Evolutionary conservation across 2,113 vertebrate species (phyloP).

Genomic region (Progne subis): DNA sequence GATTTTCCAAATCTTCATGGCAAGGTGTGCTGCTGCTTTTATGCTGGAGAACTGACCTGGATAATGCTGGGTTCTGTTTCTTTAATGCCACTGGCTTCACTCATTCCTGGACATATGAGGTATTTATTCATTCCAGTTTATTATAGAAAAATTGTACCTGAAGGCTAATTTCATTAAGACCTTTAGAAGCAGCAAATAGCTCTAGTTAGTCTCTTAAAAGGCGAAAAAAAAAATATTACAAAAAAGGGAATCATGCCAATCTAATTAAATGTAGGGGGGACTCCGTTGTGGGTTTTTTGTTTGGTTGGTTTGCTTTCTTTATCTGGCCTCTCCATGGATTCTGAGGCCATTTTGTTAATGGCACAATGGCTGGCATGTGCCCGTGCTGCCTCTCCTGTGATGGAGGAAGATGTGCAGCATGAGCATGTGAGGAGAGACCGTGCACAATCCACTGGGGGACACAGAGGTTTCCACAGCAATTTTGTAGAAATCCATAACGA

Average conservation of each 20-base stretch:
- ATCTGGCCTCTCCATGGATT: background rate
- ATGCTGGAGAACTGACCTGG: background rate
- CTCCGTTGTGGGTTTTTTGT: background rate
- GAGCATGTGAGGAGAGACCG: background rate
- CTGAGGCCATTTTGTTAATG: background rate
- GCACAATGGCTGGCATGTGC: background rate
- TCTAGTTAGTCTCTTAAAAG: background rate
- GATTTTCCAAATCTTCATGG: background rate
- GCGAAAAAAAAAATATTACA: background rate
- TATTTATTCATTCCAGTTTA: background rate
- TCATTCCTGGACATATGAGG: background rate
- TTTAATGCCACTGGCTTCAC: background rate
- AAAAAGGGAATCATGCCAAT: background rate
- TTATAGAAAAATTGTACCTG: background rate
- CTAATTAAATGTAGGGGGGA: background rate
- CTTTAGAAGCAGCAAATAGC: background rate
- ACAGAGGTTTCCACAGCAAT: slow-evolving; percentile 5
- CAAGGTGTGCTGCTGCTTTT: background rate
- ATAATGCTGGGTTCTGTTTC: background rate
- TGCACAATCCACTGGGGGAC: background rate
- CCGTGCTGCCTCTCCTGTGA: background rate
- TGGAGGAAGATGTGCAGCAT: background rate
- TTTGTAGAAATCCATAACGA: slow-evolving; percentile 48
- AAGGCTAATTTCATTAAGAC: background rate
- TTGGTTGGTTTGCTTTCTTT: background rate